Percentiles rank a stretch among this genome's conserved stretches.
Conservation (phyloP, 2,113 vertebrate genomes). For the Lepus timidus region DNA sequence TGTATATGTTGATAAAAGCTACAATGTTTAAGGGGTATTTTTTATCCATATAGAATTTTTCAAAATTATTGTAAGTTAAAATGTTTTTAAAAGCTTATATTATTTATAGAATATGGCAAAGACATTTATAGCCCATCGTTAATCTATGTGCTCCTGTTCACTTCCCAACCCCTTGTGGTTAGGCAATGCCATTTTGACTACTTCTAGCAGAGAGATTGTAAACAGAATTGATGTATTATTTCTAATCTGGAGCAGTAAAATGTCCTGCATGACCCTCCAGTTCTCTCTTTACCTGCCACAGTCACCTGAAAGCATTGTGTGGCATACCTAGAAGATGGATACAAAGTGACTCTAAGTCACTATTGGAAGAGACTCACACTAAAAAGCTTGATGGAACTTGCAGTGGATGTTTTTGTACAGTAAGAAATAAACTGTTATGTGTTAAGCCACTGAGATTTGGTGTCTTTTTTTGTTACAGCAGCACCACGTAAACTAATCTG, state of each 20-base stretch:
- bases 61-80: slow-evolving; percentile 65
- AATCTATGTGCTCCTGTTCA: slow-evolving; percentile 12
- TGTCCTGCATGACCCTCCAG: slow-evolving; percentile 14
- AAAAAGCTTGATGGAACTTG: slow-evolving; percentile 35
- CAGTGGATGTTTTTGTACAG: background rate
- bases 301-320: background rate
- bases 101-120: slow-evolving; percentile 67
- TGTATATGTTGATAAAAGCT: slow-evolving; percentile 50
- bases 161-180: slow-evolving; percentile 43
- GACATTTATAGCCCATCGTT: background rate
- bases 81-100: slow-evolving; percentile 53
- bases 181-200: slow-evolving; percentile 22
- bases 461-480: background rate
- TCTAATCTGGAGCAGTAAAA: background rate
- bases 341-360: background rate
- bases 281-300: background rate
- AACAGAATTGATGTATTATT: slow-evolving; percentile 37
- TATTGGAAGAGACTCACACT: background rate
- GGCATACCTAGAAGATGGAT: background rate
- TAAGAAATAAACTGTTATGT: slow-evolving; percentile 70
- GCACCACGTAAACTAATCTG: slow-evolving; percentile 35
- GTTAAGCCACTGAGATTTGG: slow-evolving; percentile 18
- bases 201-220: slow-evolving; percentile 2
- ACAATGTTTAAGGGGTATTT: slow-evolving; percentile 67
- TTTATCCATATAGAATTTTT: slow-evolving; percentile 69